Evolutionary conservation across 2,888 invertebrate genomes (phyloP).

Genomic region (Acholoe squamosa): DNA sequence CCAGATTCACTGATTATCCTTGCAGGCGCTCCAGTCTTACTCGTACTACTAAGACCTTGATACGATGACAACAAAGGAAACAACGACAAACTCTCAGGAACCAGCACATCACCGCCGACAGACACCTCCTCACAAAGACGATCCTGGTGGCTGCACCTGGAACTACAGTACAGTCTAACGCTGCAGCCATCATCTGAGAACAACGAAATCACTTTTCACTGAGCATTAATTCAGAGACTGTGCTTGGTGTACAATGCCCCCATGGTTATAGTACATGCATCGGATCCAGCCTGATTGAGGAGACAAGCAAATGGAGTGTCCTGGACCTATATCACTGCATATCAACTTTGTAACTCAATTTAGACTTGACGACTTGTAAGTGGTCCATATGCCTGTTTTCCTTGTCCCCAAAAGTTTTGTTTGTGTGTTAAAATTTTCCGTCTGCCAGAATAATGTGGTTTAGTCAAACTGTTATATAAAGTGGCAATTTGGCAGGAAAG

Average conservation of each 20-base stretch:
- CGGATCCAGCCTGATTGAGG: neutral
- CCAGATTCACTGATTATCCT: neutral
- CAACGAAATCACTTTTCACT: neutral
- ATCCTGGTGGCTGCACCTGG: neutral
- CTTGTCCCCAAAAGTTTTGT: neutral
- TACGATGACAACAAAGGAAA: slow-evolving; percentile 63
- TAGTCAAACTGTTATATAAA: neutral
- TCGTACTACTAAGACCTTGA: slow-evolving; percentile 62
- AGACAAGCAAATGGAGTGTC: neutral
- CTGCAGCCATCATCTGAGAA: neutral
- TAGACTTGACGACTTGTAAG: neutral
- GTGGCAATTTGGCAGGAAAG: neutral
- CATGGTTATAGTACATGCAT: neutral
- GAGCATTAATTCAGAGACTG: neutral
- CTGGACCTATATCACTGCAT: neutral
- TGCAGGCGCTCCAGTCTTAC: slow-evolving; percentile 64
- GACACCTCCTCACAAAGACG: neutral
- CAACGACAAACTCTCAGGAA: slow-evolving; percentile 43
- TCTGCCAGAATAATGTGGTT: neutral
- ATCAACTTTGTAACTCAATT: neutral
- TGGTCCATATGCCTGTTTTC: neutral
- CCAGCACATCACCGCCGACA: neutral
- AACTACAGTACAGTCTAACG: neutral
- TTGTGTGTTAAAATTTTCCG: neutral
- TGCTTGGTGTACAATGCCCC: neutral